A percentile compares a stretch with the other conserved stretches of the same genome.
phyloP scores from a whole-genome alignment of 2,797 vertebrate species.

The Sarcoramphus papa region DNA sequence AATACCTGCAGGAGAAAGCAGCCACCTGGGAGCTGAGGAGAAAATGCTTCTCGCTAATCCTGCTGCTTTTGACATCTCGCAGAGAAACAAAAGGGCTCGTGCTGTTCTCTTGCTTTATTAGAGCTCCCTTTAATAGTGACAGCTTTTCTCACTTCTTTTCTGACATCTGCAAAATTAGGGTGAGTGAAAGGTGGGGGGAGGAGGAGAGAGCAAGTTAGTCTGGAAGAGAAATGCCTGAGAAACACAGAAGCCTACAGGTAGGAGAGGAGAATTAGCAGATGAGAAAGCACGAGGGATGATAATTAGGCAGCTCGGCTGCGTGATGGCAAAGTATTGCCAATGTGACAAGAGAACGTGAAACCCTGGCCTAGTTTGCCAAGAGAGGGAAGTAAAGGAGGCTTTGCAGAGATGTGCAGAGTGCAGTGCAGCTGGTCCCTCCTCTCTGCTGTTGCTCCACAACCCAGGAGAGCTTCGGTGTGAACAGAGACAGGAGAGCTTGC shows the following conservation, averaged over 20 bases:
- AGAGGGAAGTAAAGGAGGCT: background rate
- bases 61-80: background rate
- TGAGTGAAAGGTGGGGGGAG: background rate
- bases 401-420: background rate
- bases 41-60: background rate
- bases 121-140: background rate
- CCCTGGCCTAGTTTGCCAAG: background rate
- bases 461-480: background rate
- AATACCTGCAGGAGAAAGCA: background rate
- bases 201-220: background rate
- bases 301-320: fast-evolving
- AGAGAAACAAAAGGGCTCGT: background rate
- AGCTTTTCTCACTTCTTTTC: background rate
- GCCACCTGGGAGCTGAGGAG: background rate
- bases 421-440: background rate
- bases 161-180: constrained; percentile 17
- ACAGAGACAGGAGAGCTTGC: background rate
- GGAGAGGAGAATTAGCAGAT: background rate
- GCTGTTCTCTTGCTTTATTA: background rate
- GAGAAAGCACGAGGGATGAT: background rate
- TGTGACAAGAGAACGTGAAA: background rate
- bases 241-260: background rate
- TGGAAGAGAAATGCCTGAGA: background rate
- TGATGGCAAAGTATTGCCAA: background rate
- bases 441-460: background rate